These are phyloP conservation scores for Hyppa rectilinea DNA, from an alignment of 2,888 invertebrate species.

Conservation along the genomic window DNA sequence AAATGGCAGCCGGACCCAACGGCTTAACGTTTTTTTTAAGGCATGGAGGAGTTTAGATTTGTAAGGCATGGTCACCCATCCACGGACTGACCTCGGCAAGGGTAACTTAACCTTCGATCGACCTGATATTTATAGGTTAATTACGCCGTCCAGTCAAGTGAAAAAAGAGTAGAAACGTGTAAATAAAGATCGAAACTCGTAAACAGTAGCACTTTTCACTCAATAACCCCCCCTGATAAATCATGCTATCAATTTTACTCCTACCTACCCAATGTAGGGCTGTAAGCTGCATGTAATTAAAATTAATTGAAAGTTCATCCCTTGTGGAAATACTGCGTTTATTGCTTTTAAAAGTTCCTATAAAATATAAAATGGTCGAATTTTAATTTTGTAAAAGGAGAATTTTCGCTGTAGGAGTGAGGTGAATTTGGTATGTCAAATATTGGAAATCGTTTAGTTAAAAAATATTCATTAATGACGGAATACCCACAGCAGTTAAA, in stretches of 20 bases:
- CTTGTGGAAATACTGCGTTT: slow-evolving; percentile 12
- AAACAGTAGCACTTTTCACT: background rate
- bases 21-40: too few species aligned
- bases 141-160: background rate
- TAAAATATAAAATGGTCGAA: background rate
- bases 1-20: too few species aligned
- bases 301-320: slow-evolving; percentile 44
- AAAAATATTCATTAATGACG: background rate
- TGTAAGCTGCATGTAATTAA: slow-evolving; percentile 41
- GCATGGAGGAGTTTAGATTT: too few species aligned
- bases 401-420: background rate
- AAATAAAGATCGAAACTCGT: slow-evolving; percentile 1
- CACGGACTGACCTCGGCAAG: too few species aligned
- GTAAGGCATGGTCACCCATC: too few species aligned
- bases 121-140: too few species aligned
- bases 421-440: too few species aligned
- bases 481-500: too few species aligned
- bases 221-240: slow-evolving; percentile 22
- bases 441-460: background rate
- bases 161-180: background rate
- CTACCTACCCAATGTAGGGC: slow-evolving; percentile 19
- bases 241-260: slow-evolving; percentile 28
- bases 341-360: slow-evolving; percentile 4
- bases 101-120: too few species aligned
- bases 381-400: too few species aligned